Conservation (phyloP, 2,888 invertebrate genomes). For the Drosophila lutescens region DNA sequence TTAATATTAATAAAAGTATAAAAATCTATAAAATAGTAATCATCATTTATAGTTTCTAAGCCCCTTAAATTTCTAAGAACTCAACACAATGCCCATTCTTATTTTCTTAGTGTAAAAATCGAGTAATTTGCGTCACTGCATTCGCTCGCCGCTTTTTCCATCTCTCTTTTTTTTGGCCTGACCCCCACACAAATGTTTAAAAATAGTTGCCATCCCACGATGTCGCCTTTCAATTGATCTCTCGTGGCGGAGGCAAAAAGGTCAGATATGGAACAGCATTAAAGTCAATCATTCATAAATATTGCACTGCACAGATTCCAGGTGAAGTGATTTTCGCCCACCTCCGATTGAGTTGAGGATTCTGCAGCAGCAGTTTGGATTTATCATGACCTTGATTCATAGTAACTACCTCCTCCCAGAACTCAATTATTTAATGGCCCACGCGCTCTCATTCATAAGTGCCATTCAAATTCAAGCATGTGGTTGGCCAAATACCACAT, state of each 20-base stretch:
- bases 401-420: slow-evolving; percentile 4
- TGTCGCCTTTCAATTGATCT: slow-evolving; percentile 14
- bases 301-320: neutral
- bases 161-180: slow-evolving; percentile 1
- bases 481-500: slow-evolving; percentile 9
- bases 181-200: slow-evolving; percentile 26
- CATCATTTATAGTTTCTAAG: neutral
- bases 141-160: slow-evolving; percentile 8
- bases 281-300: slow-evolving; percentile 19
- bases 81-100: neutral
- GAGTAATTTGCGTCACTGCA: slow-evolving; percentile 67
- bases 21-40: neutral
- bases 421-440: slow-evolving; percentile 19
- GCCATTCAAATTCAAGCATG: neutral
- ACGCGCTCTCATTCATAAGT: slow-evolving; percentile 8
- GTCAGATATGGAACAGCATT: slow-evolving; percentile 1
- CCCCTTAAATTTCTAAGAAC: neutral
- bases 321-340: neutral
- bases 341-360: neutral
- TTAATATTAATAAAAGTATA: too few relatives aligned
- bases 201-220: slow-evolving; percentile 25
- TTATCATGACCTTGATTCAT: slow-evolving; percentile 20
- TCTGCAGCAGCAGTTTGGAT: neutral
- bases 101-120: slow-evolving; percentile 5
- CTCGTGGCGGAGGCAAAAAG: neutral